Conservation (phyloP, 1,140 invertebrate species). For the Drosophila azteca region DNA sequence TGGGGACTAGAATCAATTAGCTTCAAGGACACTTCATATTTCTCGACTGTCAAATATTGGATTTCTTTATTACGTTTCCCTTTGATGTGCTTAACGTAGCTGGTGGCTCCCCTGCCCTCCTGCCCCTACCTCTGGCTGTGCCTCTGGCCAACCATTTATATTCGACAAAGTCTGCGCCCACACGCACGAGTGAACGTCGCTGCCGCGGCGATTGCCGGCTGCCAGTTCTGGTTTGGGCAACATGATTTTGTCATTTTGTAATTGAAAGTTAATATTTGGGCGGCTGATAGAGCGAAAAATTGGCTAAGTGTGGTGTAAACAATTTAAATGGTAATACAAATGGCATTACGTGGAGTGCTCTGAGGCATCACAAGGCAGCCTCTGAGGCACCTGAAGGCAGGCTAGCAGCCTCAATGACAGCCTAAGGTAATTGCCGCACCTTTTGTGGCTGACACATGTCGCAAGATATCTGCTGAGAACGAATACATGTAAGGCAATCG, state of each 20-base stretch:
- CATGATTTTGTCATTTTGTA: conserved; percentile 54
- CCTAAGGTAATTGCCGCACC: no score
- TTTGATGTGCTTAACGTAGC: conserved; percentile 18
- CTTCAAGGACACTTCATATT: conserved; percentile 19
- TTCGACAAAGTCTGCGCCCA: conserved; percentile 18
- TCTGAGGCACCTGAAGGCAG: conserved; percentile 7
- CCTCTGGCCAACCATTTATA: conserved; percentile 1
- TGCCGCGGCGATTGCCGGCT: not conserved
- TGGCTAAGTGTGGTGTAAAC: conserved; percentile 45
- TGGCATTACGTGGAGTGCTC: conserved; percentile 21
- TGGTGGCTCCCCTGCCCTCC: not conserved
- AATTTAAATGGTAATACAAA: conserved; percentile 51
- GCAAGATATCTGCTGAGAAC: conserved; percentile 7
- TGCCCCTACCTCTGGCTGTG: not conserved
- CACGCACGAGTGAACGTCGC: conserved; percentile 29
- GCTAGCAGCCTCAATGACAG: no score
- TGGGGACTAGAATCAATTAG: conserved; percentile 35
- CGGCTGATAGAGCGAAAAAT: conserved; percentile 41
- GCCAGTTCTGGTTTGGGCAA: conserved; percentile 4
- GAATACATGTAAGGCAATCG: conserved; percentile 18
- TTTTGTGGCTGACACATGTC: conserved; percentile 30
- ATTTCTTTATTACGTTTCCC: conserved; percentile 35
- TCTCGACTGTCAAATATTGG: conserved; percentile 28
- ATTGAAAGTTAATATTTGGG: conserved; percentile 69
- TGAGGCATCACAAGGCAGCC: conserved; percentile 7